A percentile compares a stretch with the other conserved stretches of the same genome.
These are phyloP conservation scores for Plumapathes pennacea DNA, from an alignment of 92 coral and sea anemone species.

Conservation along the genomic window DNA sequence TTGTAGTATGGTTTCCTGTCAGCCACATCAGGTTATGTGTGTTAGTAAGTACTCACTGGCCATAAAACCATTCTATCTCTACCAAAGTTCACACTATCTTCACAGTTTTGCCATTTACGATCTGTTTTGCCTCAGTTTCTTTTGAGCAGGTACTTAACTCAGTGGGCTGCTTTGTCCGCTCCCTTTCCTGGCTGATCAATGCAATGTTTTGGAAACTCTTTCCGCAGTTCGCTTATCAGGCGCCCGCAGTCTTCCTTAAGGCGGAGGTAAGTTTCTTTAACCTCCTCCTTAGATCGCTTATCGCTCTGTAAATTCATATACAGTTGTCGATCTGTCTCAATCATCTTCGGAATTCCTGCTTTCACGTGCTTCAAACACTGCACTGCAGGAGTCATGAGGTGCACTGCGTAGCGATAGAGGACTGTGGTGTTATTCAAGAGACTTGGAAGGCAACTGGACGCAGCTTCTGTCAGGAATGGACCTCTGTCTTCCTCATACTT, in stretches of 20 bases:
- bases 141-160: too few species aligned
- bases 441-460: conserved; percentile 7
- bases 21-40: too few species aligned
- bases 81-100: too few species aligned
- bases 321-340: not conserved
- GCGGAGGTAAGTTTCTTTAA: conserved; percentile 14
- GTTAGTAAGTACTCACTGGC: too few species aligned
- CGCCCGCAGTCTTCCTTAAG: not conserved
- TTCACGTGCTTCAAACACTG: not conserved
- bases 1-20: too few species aligned
- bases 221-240: too few species aligned
- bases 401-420: conserved; percentile 3
- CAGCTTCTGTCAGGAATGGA: conserved; percentile 14
- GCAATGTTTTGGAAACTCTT: too few species aligned
- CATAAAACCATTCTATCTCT: too few species aligned
- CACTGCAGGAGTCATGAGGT: conserved; percentile 13
- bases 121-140: too few species aligned
- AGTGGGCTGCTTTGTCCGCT: too few species aligned
- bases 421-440: not conserved
- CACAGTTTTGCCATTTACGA: too few species aligned
- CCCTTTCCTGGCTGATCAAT: too few species aligned
- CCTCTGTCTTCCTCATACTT: conserved; percentile 23
- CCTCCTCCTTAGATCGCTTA: conserved; percentile 4
- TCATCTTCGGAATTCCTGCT: not conserved
- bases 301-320: not conserved